phyloP scores from a whole-genome alignment of 2,113 vertebrate species.

The Glaucidium brasilianum region DNA sequence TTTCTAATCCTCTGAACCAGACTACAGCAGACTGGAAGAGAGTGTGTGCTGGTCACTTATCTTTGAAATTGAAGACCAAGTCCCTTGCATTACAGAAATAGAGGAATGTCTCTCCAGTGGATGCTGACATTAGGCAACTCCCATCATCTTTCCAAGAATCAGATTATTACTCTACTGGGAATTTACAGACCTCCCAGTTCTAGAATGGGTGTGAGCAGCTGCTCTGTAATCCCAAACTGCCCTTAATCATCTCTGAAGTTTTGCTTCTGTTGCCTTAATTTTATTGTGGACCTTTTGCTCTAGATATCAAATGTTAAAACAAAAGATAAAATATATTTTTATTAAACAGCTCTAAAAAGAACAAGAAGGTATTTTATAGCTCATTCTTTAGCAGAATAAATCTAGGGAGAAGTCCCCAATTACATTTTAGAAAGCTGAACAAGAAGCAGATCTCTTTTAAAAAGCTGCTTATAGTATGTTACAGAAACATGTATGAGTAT shows the following conservation, averaged over 20 bases:
- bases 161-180: not conserved
- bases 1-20: not conserved
- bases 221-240: not conserved
- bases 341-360: not conserved
- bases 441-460: not conserved
- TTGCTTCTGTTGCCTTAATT: not conserved
- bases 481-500: not conserved
- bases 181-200: not conserved
- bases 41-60: not conserved
- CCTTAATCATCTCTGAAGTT: not conserved
- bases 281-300: not conserved
- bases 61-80: not conserved
- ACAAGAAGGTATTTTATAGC: not conserved
- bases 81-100: not conserved
- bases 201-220: not conserved
- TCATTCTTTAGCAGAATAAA: not conserved
- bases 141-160: not conserved
- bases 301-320: not conserved
- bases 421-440: not conserved
- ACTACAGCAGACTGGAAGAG: not conserved
- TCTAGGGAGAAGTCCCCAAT: not conserved
- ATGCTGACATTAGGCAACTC: not conserved
- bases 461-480: not conserved
- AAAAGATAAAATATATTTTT: not conserved
- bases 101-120: not conserved